Base-by-base conservation (phyloP, 2,888 invertebrate species). In the Oscheius sp. region DNA sequence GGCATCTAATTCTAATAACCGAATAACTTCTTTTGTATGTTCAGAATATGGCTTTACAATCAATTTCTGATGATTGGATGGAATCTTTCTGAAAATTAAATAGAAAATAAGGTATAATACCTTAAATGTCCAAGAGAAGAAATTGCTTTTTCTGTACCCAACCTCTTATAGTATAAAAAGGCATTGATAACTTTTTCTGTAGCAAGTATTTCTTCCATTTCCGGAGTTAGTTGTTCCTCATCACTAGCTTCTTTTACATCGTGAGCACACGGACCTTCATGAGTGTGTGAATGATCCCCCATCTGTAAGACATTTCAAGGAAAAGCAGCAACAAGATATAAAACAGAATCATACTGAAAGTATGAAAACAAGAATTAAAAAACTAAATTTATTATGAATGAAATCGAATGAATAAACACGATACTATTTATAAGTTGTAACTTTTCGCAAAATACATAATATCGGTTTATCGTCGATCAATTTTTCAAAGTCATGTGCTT, bases 181-280 rank as follows among this genome's bases (percentile, higher is more conserved):
- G 82, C 81, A 61, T 82, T 82, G 32, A 82, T 45, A 12, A 82
- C 82, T 59, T 78, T 69, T 56, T 78, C 80, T 1, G 73, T 62
- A 12, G 77, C 74, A 30, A 71, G 56, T 4, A 72, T 61, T 65
- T 82, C 82, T 28, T 68, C 68, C 62, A 47, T 44, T 26, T 57
- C 44, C 9, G 54, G 54, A 2, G 22, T 41, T 8, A 22, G 4
- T 22, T 57, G 26, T 2, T 57, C 38, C 12, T 26, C 54, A 22
- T 12, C 30, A 20, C 41, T 20, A 12, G 12, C 12, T 2, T 20
- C 41, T 14, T 14, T 4, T 12, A 22, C 41, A 56, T 56, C 36
- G 22, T 38, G 17, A 17, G 38, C 28, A 30, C 36, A 57, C 22
- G 41, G 44, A 9, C 5, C 28, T 5, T 22, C 56, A 20, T 59